phyloP scores from a whole-genome alignment of 2,797 vertebrate species.

The Petrocephalus sullivani region DNA sequence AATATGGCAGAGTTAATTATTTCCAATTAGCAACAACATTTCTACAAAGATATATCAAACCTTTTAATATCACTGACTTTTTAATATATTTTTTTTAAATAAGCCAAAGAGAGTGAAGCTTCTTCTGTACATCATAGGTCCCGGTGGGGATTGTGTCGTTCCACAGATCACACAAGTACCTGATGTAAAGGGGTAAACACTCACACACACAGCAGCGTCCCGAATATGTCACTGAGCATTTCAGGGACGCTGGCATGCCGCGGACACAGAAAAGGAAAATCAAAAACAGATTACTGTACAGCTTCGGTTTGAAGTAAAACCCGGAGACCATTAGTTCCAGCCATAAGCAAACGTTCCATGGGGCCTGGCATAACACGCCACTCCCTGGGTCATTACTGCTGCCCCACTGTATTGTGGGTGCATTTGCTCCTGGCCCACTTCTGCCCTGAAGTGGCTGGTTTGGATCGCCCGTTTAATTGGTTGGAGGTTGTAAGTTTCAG shows the following conservation, averaged over 20 bases:
- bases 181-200: conserved; percentile 1
- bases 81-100: conserved; percentile 4
- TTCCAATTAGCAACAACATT: conserved; percentile 55
- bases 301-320: not conserved
- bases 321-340: conserved; percentile 1
- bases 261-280: not conserved
- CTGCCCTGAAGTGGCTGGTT: not conserved
- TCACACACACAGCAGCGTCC: not conserved
- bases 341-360: not conserved
- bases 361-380: not conserved
- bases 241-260: not conserved
- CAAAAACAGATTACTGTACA: not conserved
- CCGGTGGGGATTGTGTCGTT: not conserved
- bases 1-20: conserved; percentile 53
- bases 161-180: conserved; percentile 12
- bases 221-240: not conserved
- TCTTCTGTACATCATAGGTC: not conserved
- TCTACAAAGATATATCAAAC: conserved; percentile 39
- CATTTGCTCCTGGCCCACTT: not conserved
- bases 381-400: not conserved
- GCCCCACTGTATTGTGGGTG: not conserved
- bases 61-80: conserved; percentile 25
- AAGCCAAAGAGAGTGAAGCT: conserved; percentile 12
- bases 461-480: not conserved
- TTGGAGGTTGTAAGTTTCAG: not conserved